Base-by-base conservation (phyloP, 2,888 invertebrate genomes). In the Callimorpha dominula region DNA sequence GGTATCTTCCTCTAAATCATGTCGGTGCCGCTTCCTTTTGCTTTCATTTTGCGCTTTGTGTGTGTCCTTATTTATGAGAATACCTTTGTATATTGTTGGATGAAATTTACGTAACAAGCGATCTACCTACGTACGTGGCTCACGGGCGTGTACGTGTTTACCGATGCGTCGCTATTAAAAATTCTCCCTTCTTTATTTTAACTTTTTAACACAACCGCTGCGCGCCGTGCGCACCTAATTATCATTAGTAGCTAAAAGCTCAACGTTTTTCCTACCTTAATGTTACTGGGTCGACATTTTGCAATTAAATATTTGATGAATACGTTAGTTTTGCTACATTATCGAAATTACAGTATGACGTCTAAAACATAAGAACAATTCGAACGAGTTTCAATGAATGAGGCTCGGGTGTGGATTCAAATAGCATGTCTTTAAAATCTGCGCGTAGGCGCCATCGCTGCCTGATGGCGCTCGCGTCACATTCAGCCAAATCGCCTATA, bases 51-150 rank as follows among this genome's bases (percentile, higher is more conserved):
- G 81, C 82, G 83, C 85, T 87, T 88, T 89, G 83, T 88, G 83
- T 84, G 81, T 83, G 82, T 81, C 83, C 81, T 86, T 89, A 88
- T 90, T 90, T 89, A 89, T 85, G 85, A 84, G 83, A 75, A 78
- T 81, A 85, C 85, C 83, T 85, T 82, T 86, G 82, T 86, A 84
- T 84, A 85, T 84, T 87, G 79, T 85, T 77, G 74, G 80, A 75
- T 76, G 71, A 83, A 64, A 84, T 86, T 83, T 82, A 85, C 82
- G 85, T 83, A 78, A 81, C 77, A 79, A 83, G 74, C 74, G 69
- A 71, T 70, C 75, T 78, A 31, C 31, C 31, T 31, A 31, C 31
- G 1, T 31, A 75, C 67, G 76, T 66, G 49, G 46, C 65, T 49
- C 49, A 20, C 46, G 46, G 65, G 65, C 57, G 31, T 31, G 2